These are phyloP conservation scores for Anguilla rostrata DNA, from an alignment of 2,113 vertebrate genomes.

Conservation along the genomic window DNA sequence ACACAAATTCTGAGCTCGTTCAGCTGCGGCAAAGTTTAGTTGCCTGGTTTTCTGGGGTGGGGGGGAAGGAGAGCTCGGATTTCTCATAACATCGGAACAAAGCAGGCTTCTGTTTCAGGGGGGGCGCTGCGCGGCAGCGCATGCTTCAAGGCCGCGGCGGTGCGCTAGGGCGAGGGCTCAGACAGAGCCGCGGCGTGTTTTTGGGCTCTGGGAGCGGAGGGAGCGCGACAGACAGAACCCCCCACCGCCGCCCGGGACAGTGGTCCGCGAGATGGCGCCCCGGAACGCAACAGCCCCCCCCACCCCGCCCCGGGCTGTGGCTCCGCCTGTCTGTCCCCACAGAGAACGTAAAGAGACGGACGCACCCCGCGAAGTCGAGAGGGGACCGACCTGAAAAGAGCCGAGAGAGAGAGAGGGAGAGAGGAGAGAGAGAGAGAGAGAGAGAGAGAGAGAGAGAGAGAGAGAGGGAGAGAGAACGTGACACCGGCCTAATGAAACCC, in stretches of 20 bases:
- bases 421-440: constrained; percentile 20
- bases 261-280: too few species aligned
- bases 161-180: too few species aligned
- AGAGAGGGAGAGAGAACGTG: constrained; percentile 23
- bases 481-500: constrained; percentile 39
- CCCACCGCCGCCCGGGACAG: too few species aligned
- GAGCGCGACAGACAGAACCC: too few species aligned
- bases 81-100: constrained; percentile 55
- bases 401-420: not conserved
- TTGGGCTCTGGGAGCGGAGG: constrained; percentile 47
- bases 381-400: too few species aligned
- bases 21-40: not conserved
- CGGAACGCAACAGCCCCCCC: too few species aligned
- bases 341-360: too few species aligned
- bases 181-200: too few species aligned
- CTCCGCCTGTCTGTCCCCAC: not conserved
- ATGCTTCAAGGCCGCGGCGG: too few species aligned
- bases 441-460: not conserved
- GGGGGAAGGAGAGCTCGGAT: constrained; percentile 7
- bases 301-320: not conserved
- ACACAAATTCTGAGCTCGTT: not conserved
- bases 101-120: constrained; percentile 61
- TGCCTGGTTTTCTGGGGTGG: not conserved
- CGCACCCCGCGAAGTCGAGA: too few species aligned
- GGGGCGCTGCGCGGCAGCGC: constrained; percentile 43